Evolutionary conservation across 2,113 vertebrate genomes (phyloP), one percentile per base, ranked within the genome.

Genomic region (Coryphaenoides rupestris): DNA sequence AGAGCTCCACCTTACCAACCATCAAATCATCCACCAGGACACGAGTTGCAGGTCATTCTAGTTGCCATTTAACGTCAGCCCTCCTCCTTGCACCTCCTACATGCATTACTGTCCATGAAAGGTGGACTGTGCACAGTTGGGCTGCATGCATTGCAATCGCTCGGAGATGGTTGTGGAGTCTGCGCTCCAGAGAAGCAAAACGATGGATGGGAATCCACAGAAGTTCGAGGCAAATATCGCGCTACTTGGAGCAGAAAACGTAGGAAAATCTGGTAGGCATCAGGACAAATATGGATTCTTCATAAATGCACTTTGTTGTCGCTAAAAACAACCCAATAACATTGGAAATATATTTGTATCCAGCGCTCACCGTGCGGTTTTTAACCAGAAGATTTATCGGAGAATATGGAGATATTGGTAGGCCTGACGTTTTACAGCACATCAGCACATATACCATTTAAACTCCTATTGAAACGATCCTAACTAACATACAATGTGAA

Each of bases 391-490:
- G 92, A 53, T 93, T 93, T 70, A 93, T 93, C 0, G 92, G 92
- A 21, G 92, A 93, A 64, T 93, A 93, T 0, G 92, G 92, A 45
- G 87, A 93, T 60, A 91, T 92, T 70, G 91, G 92, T 93, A 84
- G 88, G 76, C 62, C 15, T 24, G 2, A 12, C 15, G 10, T 45
- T 21, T 3, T 3, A 14, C 23, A n/a, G 16, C 13, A 55, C 2
- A 14, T 15, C 15, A 57, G 3, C 2, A 57, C 17, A 28, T 15
- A 19, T 1, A 0, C 17, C 15, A 40, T 9, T 22, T 22, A 21
- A 22, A 23, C 12, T 3, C 1, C 2, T 14, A 33, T 2, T 6
- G 10, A 0, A n/a, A 58, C 1, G 3, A 58, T 14, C 21, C n/a
- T n/a, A 56, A 47, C 6, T 65, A 0, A 47, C 17, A 22, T 55